Evolutionary conservation across 2,797 vertebrate genomes (phyloP).

Genomic region (Ibycter americanus): DNA sequence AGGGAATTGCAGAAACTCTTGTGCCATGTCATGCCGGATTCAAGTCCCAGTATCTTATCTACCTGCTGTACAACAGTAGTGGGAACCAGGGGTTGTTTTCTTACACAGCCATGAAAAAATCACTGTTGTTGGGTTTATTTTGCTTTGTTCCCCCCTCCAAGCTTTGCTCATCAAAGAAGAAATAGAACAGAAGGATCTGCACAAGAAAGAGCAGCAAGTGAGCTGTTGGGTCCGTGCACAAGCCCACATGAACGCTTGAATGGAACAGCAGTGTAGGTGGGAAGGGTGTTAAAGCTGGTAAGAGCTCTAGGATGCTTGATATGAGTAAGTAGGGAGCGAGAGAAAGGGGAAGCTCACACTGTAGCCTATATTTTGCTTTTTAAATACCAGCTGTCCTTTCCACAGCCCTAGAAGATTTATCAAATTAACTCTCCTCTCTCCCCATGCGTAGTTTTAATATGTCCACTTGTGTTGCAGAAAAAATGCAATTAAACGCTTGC

Average conservation of each 20-base stretch:
- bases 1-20: not conserved
- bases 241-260: not conserved
- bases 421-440: not conserved
- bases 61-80: not conserved
- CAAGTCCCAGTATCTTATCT: too few relatives aligned
- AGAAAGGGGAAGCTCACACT: not conserved
- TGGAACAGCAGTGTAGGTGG: not conserved
- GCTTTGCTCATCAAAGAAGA: not conserved
- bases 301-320: not conserved
- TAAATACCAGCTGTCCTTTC: not conserved
- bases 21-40: not conserved
- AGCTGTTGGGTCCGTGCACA: not conserved
- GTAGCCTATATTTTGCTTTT: not conserved
- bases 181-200: not conserved
- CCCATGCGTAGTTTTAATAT: not conserved
- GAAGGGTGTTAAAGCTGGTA: not conserved
- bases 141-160: accelerated
- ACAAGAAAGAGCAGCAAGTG: not conserved
- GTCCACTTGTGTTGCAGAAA: not conserved
- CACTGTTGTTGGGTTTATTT: not conserved
- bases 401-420: not conserved
- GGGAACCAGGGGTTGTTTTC: not conserved
- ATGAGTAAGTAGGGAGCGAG: not conserved
- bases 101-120: not conserved
- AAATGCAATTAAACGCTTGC: not conserved